Evolutionary conservation across 2,797 vertebrate genomes (phyloP), one percentile per base, ranked within the genome.

Genomic region (Steatocranus sp.): DNA sequence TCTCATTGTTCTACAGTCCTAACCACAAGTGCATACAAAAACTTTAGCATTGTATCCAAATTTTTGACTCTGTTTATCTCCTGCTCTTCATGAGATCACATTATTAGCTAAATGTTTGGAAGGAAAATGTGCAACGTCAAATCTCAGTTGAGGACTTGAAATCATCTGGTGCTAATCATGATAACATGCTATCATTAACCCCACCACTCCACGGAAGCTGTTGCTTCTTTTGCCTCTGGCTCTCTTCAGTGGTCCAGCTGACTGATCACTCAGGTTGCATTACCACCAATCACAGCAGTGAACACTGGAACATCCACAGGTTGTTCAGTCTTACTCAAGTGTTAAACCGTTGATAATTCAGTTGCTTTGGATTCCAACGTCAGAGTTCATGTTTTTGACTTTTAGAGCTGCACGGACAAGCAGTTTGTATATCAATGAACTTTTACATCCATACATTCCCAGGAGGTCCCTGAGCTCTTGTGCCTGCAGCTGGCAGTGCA

Each of bases 101-200:
- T 43, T 1, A 43, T 41, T 23, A 41, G 34, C n/a, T 63, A 38
- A 63, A 63, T 6, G 34, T 23, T 23, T 66, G 20, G 61, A 66
- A 38, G 5, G n/a, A 68, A 66, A 66, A 41, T 41, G 12, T 0
- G 2, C 34, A 63, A 38, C 1, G 2, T 0, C 56, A 61, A 61
- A 61, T 61, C 56, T 61, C 56, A 5, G 7, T 20, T 61, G 32
- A 20, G 56, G 56, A 61, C 18, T 61, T 34, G 56, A 34, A 61
- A 34, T 61, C 32, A 36, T 61, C 32, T 61, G n/a, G 58, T 8
- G n/a, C 58, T 38, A n/a, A n/a, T n/a, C n/a, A n/a, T n/a, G n/a
- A n/a, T 11, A 38, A 9, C 58, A 63, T 38, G n/a, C 61, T 66
- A 14, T 66, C n/a, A 38, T 38, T 14, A 23, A 23, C n/a, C n/a